Evolutionary conservation across 1,140 invertebrate species (phyloP).

Genomic region (Drosophila serrata): DNA sequence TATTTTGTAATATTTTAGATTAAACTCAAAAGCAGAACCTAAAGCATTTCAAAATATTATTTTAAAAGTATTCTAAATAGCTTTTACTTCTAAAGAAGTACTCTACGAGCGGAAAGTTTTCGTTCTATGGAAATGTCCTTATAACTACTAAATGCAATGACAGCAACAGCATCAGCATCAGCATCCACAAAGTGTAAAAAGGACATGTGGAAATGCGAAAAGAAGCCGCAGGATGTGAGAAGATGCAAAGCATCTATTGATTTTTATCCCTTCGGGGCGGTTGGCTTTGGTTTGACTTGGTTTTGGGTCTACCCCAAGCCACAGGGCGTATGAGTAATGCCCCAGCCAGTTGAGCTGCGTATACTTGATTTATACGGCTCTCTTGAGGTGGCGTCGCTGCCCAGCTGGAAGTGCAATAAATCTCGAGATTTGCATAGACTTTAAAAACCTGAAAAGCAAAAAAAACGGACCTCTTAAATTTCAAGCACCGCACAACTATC

Average conservation of each 20-base stretch:
- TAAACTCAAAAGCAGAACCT: neutral
- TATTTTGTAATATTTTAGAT: neutral
- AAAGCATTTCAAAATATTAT: neutral
- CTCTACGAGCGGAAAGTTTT: neutral
- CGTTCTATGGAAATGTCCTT: slow-evolving; percentile 14
- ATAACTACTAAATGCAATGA: slow-evolving; percentile 39
- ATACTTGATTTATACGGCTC: slow-evolving; percentile 49
- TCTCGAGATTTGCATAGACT: slow-evolving; percentile 27
- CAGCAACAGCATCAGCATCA: slow-evolving; percentile 30
- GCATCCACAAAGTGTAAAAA: slow-evolving; percentile 34
- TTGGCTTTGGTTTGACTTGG: slow-evolving; percentile 33
- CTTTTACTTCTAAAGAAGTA: no score
- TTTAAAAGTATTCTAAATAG: neutral
- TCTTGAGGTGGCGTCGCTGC: neutral
- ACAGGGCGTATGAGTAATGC: slow-evolving; percentile 69
- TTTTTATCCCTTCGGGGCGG: slow-evolving; percentile 59
- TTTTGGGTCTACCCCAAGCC: slow-evolving; percentile 28
- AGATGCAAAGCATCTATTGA: slow-evolving; percentile 68
- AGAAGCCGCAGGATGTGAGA: slow-evolving; percentile 44
- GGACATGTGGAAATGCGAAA: slow-evolving; percentile 34
- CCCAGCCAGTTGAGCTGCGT: slow-evolving; percentile 16
- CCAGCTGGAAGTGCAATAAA: slow-evolving; percentile 27
- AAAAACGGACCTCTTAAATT: slow-evolving; percentile 34
- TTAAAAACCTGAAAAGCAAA: slow-evolving; percentile 35
- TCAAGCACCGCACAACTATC: slow-evolving; percentile 47